A percentile compares a stretch with the other conserved stretches of the same genome.
phyloP scores from a whole-genome alignment of 2,797 vertebrate species.

The Cirrhinus molitorella region DNA sequence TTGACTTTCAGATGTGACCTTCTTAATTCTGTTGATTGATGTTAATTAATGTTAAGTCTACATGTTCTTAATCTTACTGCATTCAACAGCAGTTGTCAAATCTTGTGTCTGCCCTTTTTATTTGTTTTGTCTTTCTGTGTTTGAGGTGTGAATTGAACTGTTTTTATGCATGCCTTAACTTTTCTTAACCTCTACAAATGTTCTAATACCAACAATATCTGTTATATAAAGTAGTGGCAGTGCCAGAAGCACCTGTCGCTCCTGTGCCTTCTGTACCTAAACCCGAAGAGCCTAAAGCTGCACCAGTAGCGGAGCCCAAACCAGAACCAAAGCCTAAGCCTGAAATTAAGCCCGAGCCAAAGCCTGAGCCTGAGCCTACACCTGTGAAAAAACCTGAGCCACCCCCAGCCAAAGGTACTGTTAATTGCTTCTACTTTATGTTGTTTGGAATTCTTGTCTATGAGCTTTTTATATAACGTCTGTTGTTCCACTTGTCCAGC shows the following conservation, averaged over 20 bases:
- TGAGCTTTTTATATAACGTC: constrained; percentile 47
- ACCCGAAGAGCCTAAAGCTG: constrained; percentile 74
- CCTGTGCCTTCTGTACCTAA: constrained; percentile 67
- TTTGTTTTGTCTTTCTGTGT: constrained; percentile 1
- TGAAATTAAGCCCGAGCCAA: constrained; percentile 39
- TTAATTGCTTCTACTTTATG: constrained; percentile 38
- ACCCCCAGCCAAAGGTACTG: constrained; percentile 85
- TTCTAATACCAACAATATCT: constrained; percentile 69
- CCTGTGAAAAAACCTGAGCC: constrained; percentile 73
- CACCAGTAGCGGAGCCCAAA: constrained; percentile 69
- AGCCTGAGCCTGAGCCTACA: constrained; percentile 64
- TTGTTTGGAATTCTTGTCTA: constrained; percentile 43
- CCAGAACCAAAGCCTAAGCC: constrained; percentile 53
- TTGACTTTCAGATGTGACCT: neutral
- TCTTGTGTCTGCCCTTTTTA: neutral
- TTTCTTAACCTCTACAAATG: constrained; percentile 34
- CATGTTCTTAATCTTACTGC: neutral
- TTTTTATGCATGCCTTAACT: constrained; percentile 20
- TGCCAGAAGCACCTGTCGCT: constrained; percentile 67
- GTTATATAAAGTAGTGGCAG: constrained; percentile 78
- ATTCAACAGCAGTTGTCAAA: neutral
- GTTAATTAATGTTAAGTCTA: neutral
- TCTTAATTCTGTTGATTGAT: constrained; percentile 21
- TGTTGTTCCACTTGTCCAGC: constrained; percentile 59
- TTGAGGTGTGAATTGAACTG: neutral